Conservation (phyloP, 2,888 invertebrate genomes). For the Smittia aterrima region DNA sequence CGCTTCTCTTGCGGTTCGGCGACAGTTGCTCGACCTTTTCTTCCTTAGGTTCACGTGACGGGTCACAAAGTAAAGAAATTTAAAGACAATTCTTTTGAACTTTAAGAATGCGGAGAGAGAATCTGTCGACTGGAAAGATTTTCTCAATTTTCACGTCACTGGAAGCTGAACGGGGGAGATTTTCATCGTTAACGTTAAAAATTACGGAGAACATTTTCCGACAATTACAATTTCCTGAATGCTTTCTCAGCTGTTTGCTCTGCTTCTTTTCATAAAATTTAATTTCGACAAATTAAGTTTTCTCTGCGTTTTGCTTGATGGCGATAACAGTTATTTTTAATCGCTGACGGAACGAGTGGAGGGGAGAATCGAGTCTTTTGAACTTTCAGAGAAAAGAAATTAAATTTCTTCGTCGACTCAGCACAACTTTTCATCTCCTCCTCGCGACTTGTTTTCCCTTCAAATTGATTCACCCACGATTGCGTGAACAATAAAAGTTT, state of each 20-base stretch:
- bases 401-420: background rate
- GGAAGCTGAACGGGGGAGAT: background rate
- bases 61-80: background rate
- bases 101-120: background rate
- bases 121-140: background rate
- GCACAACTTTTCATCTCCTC: background rate
- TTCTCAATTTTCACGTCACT: too few relatives aligned
- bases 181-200: background rate
- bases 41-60: background rate
- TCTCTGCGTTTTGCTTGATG: background rate
- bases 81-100: background rate
- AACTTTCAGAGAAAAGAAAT: background rate
- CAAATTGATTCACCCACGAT: too few relatives aligned
- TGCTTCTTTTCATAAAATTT: background rate
- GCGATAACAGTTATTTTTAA: slow-evolving; percentile 8
- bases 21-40: background rate
- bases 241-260: background rate
- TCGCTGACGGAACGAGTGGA: background rate
- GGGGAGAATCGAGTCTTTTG: background rate
- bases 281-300: slow-evolving; percentile 10
- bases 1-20: background rate
- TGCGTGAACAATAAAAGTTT: too few relatives aligned
- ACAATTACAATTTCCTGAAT: slow-evolving; percentile 11
- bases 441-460: background rate
- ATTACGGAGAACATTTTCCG: background rate